Evolutionary conservation across 2,797 vertebrate species (phyloP).

Genomic region (Sebastes glaucus): DNA sequence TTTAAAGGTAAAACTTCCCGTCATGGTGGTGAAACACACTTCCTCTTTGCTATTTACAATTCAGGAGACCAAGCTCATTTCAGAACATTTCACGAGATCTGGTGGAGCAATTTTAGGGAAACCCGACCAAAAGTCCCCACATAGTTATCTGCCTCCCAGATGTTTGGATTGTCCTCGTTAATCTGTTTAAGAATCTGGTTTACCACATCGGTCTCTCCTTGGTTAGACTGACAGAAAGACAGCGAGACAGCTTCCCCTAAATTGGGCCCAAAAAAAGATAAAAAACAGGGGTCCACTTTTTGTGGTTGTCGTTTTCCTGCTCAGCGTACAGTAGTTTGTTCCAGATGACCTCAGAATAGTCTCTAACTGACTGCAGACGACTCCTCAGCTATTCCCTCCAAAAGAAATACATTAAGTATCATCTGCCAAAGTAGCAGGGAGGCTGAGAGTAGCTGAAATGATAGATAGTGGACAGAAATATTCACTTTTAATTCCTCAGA

Average conservation of each 20-base stretch:
- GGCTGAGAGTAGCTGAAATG: not conserved
- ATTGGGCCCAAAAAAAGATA: not conserved
- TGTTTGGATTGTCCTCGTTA: constrained; percentile 54
- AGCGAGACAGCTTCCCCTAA: constrained; percentile 35
- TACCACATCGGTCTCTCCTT: constrained; percentile 12
- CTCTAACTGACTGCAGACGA: not conserved
- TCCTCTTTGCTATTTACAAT: constrained; percentile 21
- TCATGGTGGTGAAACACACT: not conserved
- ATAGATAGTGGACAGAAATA: not conserved
- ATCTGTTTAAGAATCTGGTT: constrained; percentile 43
- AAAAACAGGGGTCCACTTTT: constrained; percentile 8
- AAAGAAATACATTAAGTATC: not conserved
- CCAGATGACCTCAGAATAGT: constrained; percentile 26
- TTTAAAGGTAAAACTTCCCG: not conserved
- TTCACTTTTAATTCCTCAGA: not conserved
- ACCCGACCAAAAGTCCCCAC: constrained; percentile 22
- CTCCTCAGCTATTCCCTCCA: not conserved
- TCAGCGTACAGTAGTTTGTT: not conserved
- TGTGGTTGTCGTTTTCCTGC: not conserved
- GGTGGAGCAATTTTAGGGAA: constrained; percentile 44
- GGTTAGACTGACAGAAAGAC: constrained; percentile 21
- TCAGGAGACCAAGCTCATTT: not conserved
- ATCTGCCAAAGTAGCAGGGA: constrained; percentile 1
- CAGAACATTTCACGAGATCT: constrained; percentile 30
- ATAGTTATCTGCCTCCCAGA: constrained; percentile 48